phyloP scores from a whole-genome alignment of 2,888 invertebrate genomes.

The Metellina segmentata region DNA sequence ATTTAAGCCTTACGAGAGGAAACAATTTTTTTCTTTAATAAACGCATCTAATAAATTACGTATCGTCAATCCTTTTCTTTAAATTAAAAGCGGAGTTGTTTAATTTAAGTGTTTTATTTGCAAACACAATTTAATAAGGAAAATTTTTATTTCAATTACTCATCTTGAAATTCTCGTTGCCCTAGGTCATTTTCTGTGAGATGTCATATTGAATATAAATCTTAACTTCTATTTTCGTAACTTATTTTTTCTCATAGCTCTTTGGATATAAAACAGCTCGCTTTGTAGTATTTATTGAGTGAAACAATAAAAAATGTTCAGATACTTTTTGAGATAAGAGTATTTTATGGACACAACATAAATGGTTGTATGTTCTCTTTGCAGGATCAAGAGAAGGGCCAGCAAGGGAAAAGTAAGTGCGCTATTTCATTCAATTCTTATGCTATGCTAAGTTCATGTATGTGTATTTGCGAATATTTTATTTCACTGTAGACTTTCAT shows the following conservation, averaged over 20 bases:
- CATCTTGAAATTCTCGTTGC: not conserved
- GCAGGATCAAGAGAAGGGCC: slow-evolving; percentile 73
- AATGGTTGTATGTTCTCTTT: slow-evolving; percentile 63
- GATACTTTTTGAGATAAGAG: slow-evolving; percentile 60
- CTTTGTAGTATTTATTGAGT: slow-evolving; percentile 41
- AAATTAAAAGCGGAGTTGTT: no score
- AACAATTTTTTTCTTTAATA: no score
- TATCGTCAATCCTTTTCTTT: no score
- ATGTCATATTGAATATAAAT: not conserved
- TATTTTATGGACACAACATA: slow-evolving; percentile 58
- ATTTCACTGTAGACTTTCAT: not conserved
- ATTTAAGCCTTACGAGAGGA: no score
- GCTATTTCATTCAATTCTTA: not conserved
- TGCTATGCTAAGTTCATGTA: not conserved
- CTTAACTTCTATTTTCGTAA: not conserved
- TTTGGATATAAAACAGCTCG: slow-evolving; percentile 25
- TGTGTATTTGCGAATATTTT: not conserved
- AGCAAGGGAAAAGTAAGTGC: slow-evolving; percentile 73
- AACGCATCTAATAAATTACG: no score
- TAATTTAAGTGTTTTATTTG: no score
- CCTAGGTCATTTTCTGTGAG: not conserved
- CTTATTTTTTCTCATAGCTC: not conserved
- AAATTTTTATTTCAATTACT: no score
- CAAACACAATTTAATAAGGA: no score
- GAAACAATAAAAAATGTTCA: slow-evolving; percentile 31